Conservation (phyloP, 2,888 invertebrate genomes). For the Choreutis nemorana region DNA sequence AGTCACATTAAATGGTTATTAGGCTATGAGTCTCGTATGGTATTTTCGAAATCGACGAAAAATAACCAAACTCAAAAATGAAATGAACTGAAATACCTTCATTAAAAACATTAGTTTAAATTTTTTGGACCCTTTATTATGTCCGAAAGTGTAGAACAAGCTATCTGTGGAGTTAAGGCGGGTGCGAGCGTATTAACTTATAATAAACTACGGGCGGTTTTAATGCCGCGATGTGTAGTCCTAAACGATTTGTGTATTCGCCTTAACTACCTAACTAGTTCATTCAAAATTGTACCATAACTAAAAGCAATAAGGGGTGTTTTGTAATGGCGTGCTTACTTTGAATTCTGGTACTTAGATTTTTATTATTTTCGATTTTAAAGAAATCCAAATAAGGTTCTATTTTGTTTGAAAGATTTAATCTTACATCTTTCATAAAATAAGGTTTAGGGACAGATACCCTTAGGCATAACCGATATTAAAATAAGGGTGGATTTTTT, state of each 20-base stretch:
- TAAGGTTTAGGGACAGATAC: conserved; percentile 18
- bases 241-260: conserved; percentile 11
- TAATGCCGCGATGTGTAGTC: conserved; percentile 33
- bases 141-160: conserved; percentile 23
- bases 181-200: conserved; percentile 52
- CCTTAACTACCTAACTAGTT: conserved; percentile 13
- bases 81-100: too few relatives aligned
- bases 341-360: not conserved
- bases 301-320: not conserved
- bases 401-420: not conserved
- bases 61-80: too few relatives aligned
- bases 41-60: too few relatives aligned
- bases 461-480: conserved; percentile 41
- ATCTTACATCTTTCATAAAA: not conserved
- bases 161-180: conserved; percentile 32
- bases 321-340: conserved; percentile 8
- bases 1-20: too few relatives aligned
- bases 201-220: conserved; percentile 56
- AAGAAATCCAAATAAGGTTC: not conserved
- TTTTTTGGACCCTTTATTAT: conserved; percentile 9
- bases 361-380: not conserved
- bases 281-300: conserved; percentile 10
- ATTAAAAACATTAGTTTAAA: too few relatives aligned
- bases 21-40: too few relatives aligned
- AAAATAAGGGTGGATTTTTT: conserved; percentile 45